Evolutionary conservation across 1,140 invertebrate genomes (phyloP).

Genomic region (Oscheius sp.): DNA sequence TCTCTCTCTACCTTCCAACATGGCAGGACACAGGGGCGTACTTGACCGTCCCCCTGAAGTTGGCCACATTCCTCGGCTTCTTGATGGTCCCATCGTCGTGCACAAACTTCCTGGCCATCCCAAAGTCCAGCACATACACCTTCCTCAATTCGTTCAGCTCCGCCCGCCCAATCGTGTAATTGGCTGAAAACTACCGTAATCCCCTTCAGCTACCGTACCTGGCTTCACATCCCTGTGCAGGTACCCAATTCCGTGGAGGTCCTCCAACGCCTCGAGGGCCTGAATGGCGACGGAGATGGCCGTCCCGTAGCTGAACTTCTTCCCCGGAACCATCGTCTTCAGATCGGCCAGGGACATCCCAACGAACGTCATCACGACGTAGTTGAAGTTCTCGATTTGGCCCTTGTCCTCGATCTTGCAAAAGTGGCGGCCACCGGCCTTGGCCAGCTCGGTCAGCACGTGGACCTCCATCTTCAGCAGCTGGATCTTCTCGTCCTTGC

Average conservation of each 20-base stretch:
- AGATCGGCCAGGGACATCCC: conserved; percentile 40
- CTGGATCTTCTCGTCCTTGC: conserved; percentile 47
- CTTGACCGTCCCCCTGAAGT: conserved; percentile 48
- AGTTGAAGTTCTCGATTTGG: conserved; percentile 42
- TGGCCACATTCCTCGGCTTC: conserved; percentile 41
- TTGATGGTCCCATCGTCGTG: conserved; percentile 42
- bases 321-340: conserved; percentile 4
- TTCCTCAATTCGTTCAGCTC: conserved; percentile 50
- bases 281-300: conserved; percentile 34
- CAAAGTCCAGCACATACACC: conserved; percentile 44
- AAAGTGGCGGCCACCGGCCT: conserved; percentile 35
- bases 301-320: conserved; percentile 25
- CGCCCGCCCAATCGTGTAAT: conserved; percentile 50
- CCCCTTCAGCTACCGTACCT: background rate
- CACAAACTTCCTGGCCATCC: conserved; percentile 34
- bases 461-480: conserved; percentile 52
- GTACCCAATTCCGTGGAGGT: conserved; percentile 36
- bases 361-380: conserved; percentile 50
- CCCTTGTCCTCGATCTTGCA: conserved; percentile 44
- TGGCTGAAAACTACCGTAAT: too few species aligned
- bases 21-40: conserved; percentile 49
- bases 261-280: conserved; percentile 26
- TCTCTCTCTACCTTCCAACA: conserved; percentile 34
- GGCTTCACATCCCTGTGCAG: conserved; percentile 33
- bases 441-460: conserved; percentile 47